phyloP scores from a whole-genome alignment of 2,113 vertebrate species.

The Grammomys dolichurus region DNA sequence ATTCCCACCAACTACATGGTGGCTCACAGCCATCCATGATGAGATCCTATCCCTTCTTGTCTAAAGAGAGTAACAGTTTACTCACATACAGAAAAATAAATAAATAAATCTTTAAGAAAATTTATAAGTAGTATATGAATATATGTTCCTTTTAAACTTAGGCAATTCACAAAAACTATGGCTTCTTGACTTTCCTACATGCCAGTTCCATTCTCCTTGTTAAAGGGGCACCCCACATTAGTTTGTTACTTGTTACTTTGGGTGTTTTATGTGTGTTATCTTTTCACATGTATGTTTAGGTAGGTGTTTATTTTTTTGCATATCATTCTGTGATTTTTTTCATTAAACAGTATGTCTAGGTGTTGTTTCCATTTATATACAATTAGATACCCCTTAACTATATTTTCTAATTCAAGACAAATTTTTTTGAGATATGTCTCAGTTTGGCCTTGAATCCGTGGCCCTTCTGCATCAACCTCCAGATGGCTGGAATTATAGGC shows the following conservation, averaged over 20 bases:
- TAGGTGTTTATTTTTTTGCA: not conserved
- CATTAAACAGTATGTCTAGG: not conserved
- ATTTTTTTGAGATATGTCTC: too few relatives aligned
- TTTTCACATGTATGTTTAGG: not conserved
- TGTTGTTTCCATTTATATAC: not conserved
- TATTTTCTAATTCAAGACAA: not conserved
- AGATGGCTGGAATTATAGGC: not conserved
- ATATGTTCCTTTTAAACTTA: not conserved
- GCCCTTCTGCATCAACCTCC: not conserved
- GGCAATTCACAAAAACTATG: not conserved
- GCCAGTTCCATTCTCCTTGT: not conserved
- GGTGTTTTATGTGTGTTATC: not conserved
- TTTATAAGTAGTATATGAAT: not conserved
- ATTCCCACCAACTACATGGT: too few relatives aligned
- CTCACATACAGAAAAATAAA: too few relatives aligned
- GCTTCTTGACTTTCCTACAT: not conserved
- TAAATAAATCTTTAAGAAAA: not conserved
- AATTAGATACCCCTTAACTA: not conserved
- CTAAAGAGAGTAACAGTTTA: too few relatives aligned
- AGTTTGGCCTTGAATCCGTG: not conserved
- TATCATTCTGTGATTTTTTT: not conserved
- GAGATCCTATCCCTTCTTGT: too few relatives aligned
- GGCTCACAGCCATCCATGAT: too few relatives aligned
- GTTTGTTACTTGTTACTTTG: not conserved
- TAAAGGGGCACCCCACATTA: not conserved